Conservation (phyloP, 2,113 vertebrate genomes). For the Eira barbara region DNA sequence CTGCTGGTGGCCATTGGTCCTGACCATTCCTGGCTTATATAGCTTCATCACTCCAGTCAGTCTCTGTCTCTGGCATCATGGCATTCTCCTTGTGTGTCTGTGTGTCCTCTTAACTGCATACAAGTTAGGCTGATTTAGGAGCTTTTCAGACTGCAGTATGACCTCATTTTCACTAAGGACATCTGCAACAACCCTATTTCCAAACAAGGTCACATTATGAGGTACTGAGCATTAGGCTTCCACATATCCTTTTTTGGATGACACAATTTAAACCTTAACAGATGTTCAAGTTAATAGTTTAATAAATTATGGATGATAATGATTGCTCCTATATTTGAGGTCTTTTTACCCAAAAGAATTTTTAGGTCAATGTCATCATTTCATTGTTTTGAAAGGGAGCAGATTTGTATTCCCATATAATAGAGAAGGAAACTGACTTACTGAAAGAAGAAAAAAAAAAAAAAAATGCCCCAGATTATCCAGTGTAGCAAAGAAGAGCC, state of each 20-base stretch:
- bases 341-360: not conserved
- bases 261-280: not conserved
- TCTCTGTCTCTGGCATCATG: not conserved
- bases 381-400: not conserved
- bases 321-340: not conserved
- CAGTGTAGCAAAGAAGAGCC: not conserved
- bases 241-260: not conserved
- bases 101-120: not conserved
- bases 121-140: not conserved
- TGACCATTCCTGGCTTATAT: not conserved
- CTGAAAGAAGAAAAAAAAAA: not conserved
- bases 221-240: not conserved
- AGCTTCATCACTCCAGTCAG: accelerated
- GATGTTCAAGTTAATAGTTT: not conserved
- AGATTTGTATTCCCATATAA: not conserved
- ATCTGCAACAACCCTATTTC: not conserved
- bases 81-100: not conserved
- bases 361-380: not conserved
- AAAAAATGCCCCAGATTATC: not conserved
- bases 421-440: not conserved
- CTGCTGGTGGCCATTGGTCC: too few relatives aligned
- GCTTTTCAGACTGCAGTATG: accelerated
- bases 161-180: not conserved
- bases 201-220: not conserved
- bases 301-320: not conserved